Conservation (phyloP, 2,113 vertebrate species). For the Ciconia stormi region DNA sequence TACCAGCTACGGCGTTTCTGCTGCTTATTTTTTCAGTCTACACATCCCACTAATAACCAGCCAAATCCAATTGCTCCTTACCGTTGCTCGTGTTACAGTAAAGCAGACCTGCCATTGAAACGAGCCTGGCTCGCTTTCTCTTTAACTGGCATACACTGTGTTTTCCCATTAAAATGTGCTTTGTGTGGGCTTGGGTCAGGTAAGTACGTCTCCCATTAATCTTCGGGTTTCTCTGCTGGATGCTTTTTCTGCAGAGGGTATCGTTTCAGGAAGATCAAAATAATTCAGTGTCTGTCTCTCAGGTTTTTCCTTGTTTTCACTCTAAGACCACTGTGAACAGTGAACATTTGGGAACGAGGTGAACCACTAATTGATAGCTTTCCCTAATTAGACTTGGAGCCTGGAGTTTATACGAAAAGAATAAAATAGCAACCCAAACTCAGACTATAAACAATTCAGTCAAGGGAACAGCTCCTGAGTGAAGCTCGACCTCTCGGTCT, state of each 20-base stretch:
- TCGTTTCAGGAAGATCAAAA: background rate
- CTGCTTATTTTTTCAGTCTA: background rate
- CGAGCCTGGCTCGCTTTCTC: background rate
- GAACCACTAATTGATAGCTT: background rate
- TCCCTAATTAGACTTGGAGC: background rate
- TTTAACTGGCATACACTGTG: background rate
- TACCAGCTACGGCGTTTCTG: background rate
- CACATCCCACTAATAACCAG: background rate
- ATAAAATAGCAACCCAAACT: background rate
- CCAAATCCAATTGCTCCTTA: background rate
- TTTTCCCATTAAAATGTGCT: background rate
- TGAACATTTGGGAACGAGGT: background rate
- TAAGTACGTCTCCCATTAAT: background rate
- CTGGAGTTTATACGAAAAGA: background rate
- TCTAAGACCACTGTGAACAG: background rate
- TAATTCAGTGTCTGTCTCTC: background rate
- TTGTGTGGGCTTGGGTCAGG: background rate
- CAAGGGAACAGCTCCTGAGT: background rate
- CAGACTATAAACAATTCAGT: background rate
- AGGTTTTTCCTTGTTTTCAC: background rate
- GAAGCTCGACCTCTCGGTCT: background rate
- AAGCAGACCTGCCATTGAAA: background rate
- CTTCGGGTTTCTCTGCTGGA: background rate
- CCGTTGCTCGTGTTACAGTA: background rate
- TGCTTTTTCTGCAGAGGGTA: background rate